These are phyloP conservation scores for Phenganax marumi DNA, from an alignment of 92 coral and sea anemone genomes.

Conservation along the genomic window DNA sequence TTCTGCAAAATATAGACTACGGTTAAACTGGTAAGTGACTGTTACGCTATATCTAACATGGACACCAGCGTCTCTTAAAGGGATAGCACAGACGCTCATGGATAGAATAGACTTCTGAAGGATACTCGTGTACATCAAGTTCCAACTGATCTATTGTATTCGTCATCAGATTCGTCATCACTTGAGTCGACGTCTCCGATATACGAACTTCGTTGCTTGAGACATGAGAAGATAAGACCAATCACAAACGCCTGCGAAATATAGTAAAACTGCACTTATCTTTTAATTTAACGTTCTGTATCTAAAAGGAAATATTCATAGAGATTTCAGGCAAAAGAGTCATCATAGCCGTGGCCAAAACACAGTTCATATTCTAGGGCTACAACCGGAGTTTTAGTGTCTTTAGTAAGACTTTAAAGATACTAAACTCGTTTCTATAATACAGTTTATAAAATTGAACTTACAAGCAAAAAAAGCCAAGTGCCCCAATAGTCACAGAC, in stretches of 20 bases:
- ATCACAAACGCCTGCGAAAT: constrained; percentile 64
- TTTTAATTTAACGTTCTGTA: no score
- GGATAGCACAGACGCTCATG: not conserved
- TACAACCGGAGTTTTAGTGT: not conserved
- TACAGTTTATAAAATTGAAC: not conserved
- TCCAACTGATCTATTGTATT: constrained; percentile 45
- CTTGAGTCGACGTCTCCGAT: constrained; percentile 87
- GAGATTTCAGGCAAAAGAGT: not conserved
- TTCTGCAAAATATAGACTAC: no score
- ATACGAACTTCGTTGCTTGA: constrained; percentile 77
- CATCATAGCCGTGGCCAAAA: not conserved
- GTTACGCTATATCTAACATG: not conserved
- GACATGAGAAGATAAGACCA: constrained; percentile 76
- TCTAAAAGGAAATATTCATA: not conserved
- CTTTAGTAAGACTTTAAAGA: not conserved
- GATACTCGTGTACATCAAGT: constrained; percentile 10
- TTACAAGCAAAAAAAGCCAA: constrained; percentile 82
- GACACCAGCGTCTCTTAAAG: not conserved
- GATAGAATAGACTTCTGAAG: not conserved
- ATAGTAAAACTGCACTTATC: no score
- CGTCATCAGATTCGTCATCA: constrained; percentile 76
- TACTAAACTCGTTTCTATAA: not conserved
- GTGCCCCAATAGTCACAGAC: constrained; percentile 99
- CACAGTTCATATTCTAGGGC: not conserved
- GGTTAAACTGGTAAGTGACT: no score